Evolutionary conservation across 2,888 invertebrate species (phyloP).

Genomic region (Drosophila vallismaia): DNA sequence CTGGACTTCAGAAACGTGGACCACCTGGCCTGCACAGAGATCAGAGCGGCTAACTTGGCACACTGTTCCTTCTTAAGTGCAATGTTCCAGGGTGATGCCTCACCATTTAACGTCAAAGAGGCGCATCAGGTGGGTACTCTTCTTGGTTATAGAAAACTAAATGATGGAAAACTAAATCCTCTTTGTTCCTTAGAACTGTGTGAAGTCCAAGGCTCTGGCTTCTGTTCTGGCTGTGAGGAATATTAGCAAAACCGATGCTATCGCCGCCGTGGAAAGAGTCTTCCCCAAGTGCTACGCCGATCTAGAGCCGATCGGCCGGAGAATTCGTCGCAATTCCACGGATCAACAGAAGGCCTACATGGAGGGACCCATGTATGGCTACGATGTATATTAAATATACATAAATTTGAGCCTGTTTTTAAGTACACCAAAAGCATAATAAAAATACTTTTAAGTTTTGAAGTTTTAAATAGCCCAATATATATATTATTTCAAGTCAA

Average conservation of each 20-base stretch:
- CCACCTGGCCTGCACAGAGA: constrained; percentile 97
- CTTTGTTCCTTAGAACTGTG: constrained; percentile 89
- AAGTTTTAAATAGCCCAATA: background rate
- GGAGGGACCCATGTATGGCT: constrained; percentile 92
- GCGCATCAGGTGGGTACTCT: constrained; percentile 88
- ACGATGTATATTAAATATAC: constrained; percentile 85
- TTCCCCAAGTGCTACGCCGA: constrained; percentile 96
- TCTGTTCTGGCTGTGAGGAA: constrained; percentile 93
- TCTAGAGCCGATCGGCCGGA: constrained; percentile 94
- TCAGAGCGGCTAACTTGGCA: constrained; percentile 96
- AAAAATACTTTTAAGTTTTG: constrained; percentile 48
- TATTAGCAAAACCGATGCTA: constrained; percentile 89
- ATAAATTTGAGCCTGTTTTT: constrained; percentile 28
- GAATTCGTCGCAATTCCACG: constrained; percentile 89
- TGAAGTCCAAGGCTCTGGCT: constrained; percentile 92
- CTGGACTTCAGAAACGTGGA: constrained; percentile 94
- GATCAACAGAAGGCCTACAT: constrained; percentile 91
- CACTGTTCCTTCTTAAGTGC: constrained; percentile 96
- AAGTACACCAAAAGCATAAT: constrained; percentile 21
- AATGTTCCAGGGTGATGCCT: constrained; percentile 88
- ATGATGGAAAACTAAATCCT: constrained; percentile 10
- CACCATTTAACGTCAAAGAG: constrained; percentile 88
- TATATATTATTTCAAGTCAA: constrained; percentile 9
- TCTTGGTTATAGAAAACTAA: background rate
- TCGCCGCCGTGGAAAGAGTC: constrained; percentile 92